Conservation (phyloP, 2,113 vertebrate species). For the Syrrhaptes paradoxus region DNA sequence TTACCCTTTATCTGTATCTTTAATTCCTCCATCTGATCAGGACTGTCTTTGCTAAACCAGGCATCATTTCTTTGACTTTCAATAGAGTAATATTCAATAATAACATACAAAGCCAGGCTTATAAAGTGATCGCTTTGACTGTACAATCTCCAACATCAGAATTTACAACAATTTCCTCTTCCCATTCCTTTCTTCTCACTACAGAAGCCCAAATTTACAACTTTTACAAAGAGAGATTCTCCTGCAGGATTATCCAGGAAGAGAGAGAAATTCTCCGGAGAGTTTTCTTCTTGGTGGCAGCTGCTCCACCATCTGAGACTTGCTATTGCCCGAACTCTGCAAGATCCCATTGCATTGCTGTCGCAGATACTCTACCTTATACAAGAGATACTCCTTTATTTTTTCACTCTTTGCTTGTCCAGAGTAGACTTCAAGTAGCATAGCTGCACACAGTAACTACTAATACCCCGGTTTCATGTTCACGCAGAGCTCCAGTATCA, state of each 20-base stretch:
- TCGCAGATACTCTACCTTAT: accelerated
- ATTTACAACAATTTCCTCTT: not conserved
- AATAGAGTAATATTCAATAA: not conserved
- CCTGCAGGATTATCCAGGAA: not conserved
- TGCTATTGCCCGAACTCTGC: not conserved
- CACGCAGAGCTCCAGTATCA: not conserved
- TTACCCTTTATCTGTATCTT: not conserved
- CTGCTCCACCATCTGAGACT: not conserved
- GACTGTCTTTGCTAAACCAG: not conserved
- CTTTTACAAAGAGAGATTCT: not conserved
- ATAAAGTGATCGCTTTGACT: accelerated
- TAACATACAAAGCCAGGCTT: not conserved
- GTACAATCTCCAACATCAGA: not conserved
- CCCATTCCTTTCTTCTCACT: not conserved
- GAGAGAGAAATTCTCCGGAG: not conserved
- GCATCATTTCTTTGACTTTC: not conserved
- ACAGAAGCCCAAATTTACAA: not conserved
- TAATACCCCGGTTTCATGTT: not conserved
- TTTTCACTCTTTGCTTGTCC: not conserved
- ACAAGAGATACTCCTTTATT: not conserved
- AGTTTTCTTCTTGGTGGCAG: not conserved
- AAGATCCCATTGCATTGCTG: not conserved
- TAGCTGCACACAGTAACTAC: not conserved
- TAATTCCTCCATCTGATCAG: not conserved
- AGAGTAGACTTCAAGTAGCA: not conserved